Base-by-base conservation (phyloP, 2,797 vertebrate genomes). In the Premnoplex brunnescens region DNA sequence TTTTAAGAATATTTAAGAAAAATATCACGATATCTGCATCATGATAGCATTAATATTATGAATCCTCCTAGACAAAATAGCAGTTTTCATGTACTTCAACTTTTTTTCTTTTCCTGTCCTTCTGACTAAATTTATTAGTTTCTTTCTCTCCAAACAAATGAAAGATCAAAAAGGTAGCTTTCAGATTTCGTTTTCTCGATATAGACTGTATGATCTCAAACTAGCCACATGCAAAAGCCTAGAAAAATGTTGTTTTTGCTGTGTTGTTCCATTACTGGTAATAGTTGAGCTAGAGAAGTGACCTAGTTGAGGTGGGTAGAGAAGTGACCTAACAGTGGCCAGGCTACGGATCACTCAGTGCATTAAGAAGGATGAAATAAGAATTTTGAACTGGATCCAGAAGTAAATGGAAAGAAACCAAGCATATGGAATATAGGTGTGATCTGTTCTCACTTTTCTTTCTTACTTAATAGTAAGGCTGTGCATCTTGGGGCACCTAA, bases 331-430 rank as follows among this genome's bases (percentile, higher is more conserved):
- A 88, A 48, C 32, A 74, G 49, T 0, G 0, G 39, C 15, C 73
- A 85, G 17, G n/a, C n/a, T 75, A 17, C 13, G 63, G 68, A 80
- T 39, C 46, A 62, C 79, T 95, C 81, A 66, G 36, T 0, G 0
- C 62, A 88, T 71, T 80, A 81, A 62, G 62, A 85, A 87, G n/a
- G 89, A 76, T 1, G 9, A 85, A 87, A 91, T 56, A 15, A 88
- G 59, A 89, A 78, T 78, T 92, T 84, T 96, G 82, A 94, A 89
- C 43, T 49, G 39, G 43, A 93, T 88, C 79, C 85, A 96, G 55
- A 91, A 92, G 27, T 44, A 91, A 95, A 92, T 89, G 66, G 91
- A 94, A 92, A 94, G 68, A 89, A 88, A 91, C 5, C 62, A 92
- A 89, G 92, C 82, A 94, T 63, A 84, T 7, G 75, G 79, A 88